These are phyloP conservation scores for Psammodynastes pulverulentus DNA, from an alignment of 2,113 vertebrate species.

Conservation along the genomic window DNA sequence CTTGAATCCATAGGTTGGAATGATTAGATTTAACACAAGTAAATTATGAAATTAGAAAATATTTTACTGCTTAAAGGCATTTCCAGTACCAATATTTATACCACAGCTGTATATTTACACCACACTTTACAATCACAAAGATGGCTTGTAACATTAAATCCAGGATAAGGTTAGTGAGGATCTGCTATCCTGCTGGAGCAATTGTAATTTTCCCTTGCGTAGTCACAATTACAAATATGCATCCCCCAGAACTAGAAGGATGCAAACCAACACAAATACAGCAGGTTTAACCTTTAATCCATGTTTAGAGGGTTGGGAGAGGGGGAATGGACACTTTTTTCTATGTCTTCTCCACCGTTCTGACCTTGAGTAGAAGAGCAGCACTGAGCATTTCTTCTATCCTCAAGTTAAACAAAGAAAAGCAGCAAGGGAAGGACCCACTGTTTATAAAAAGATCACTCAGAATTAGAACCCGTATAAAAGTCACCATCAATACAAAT, in stretches of 20 bases:
- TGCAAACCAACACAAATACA: background rate
- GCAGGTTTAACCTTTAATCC: background rate
- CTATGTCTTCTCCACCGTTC: background rate
- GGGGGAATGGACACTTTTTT: background rate
- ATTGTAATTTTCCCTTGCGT: background rate
- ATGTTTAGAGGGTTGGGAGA: background rate
- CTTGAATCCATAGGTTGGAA: background rate
- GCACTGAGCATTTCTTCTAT: background rate
- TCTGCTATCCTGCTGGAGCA: background rate
- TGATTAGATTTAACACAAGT: constrained; percentile 7
- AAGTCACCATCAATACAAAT: constrained; percentile 4
- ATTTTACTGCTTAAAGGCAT: constrained; percentile 7
- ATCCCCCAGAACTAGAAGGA: background rate
- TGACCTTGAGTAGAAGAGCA: constrained; percentile 3
- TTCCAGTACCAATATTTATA: constrained; percentile 19
- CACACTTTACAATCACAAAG: constrained; percentile 24
- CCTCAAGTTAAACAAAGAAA: background rate
- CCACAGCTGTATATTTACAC: constrained; percentile 24
- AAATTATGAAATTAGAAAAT: background rate
- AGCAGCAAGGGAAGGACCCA: background rate
- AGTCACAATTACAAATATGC: background rate
- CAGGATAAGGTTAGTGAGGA: background rate
- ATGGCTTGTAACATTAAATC: constrained; percentile 14
- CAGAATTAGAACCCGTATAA: constrained; percentile 3
- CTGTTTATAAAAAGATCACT: background rate